Base-by-base conservation (phyloP, 2,113 vertebrate genomes). In the Uria aalge region DNA sequence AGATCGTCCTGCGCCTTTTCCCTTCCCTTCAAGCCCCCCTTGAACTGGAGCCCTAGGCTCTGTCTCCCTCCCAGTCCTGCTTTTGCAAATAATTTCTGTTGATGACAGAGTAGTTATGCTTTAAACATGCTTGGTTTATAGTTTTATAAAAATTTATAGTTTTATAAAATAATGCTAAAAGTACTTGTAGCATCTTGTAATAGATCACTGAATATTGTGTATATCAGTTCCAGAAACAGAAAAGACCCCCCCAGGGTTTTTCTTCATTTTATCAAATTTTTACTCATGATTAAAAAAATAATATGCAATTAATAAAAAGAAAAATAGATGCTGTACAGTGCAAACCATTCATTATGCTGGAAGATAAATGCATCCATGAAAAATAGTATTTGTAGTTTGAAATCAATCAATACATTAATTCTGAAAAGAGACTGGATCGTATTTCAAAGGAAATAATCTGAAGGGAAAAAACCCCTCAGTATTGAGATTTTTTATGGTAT, bases 391-490 rank as follows among this genome's bases (percentile, higher is more conserved):
- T 90, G 55, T 79, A 48, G 50, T 71, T 88, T 78, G 52, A 93
- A 93, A 77, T 92, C 19, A 62, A 4, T 88, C 12, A 66, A 36
- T 79, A 17, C 18, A 27, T 88, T 74, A 83, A 59, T 90, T 88
- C 69, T 76, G 74, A 56, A 71, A 43, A 72, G 68, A 57, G 40
- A 17, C 5, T 87, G 30, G 36, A 18, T 78, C 11, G 2, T 75
- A 68, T 95, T 87, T 94, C 73, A 83, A 68, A 62, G 53, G 62
- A 82, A 77, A 62, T 84, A 90, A 92, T 62, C 15, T 41, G 50
- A 59, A 80, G 8, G 38, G 26, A 22, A 12, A 23, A 45, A 79
- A 85, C 45, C 20, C 32, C 60, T n/a, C 3, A 2, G 4, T 48
- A 22, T 48, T 48, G 47, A 48, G 47, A 22, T 48, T 48, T 48